Percentiles rank a stretch among this genome's conserved stretches.
phyloP scores from a whole-genome alignment of 2,888 invertebrate species.

The Mythimna albipuncta region DNA sequence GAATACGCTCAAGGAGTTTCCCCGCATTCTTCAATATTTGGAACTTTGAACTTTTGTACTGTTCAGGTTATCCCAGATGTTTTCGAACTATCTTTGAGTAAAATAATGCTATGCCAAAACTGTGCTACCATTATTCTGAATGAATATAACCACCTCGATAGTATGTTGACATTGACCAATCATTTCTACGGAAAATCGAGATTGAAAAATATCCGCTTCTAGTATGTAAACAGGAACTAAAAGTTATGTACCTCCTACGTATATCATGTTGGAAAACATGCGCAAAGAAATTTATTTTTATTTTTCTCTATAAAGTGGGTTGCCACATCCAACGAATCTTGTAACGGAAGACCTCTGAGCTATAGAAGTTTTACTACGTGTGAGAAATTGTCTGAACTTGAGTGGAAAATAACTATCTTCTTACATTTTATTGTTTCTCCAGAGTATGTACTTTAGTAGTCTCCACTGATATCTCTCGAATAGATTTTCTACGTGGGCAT shows the following conservation, averaged over 20 bases:
- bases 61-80: conserved; percentile 34
- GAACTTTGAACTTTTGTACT: conserved; percentile 16
- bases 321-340: conserved; percentile 15
- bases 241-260: conserved; percentile 9
- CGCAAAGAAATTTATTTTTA: conserved; percentile 24
- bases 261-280: conserved; percentile 22
- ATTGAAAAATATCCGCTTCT: conserved; percentile 17
- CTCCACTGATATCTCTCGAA: conserved; percentile 46
- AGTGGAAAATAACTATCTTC: conserved; percentile 32
- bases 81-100: conserved; percentile 16
- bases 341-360: conserved; percentile 19
- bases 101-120: conserved; percentile 1
- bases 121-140: background rate
- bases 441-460: conserved; percentile 35
- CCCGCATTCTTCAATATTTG: conserved; percentile 13
- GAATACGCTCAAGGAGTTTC: conserved; percentile 30
- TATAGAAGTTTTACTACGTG: conserved; percentile 13
- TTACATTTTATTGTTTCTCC: conserved; percentile 37
- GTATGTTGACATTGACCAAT: no score
- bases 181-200: background rate
- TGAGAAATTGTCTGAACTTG: conserved; percentile 15
- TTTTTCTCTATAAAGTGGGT: conserved; percentile 32
- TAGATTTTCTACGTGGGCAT: conserved; percentile 56
- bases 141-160: background rate
- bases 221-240: conserved; percentile 36